Base-by-base conservation (phyloP, 2,797 vertebrate species). In the Sebastes vulpes region DNA sequence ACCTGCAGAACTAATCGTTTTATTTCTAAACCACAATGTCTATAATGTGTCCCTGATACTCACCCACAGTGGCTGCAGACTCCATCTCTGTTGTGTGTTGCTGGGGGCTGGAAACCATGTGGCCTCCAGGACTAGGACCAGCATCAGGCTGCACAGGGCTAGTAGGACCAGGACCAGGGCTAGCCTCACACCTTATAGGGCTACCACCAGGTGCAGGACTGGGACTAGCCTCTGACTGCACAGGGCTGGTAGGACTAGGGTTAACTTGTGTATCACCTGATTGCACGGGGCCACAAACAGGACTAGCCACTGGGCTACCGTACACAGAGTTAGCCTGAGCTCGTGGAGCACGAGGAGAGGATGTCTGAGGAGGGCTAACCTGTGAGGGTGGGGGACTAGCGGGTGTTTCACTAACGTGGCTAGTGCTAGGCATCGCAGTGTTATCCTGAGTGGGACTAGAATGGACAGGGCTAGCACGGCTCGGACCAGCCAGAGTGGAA, bases 361-460 rank as follows among this genome's bases (percentile, higher is more conserved):
- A 64, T 60, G 25, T 67, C 6, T 75, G 79, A 74, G 56, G 26
- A 69, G 74, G 65, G 60, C 48, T 79, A 42, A 28, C 11, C 14
- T 77, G 71, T 78, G 65, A 50, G n/a, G 42, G 8, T 28, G 9
- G 50, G 10, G 70, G 29, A 66, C 64, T 75, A 46, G 32, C 6
- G 3, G 31, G 46, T 1, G 1, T 60, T 58, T 81, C 46, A 58
- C 35, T 64, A n/a, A 28, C 31, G 59, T 29, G 46, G 68, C 50
- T 50, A 18, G 26, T 54, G 52, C 76, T 67, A 67, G 61, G 82
- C 72, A 71, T 74, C 3, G 38, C 72, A 64, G 59, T 57, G 73
- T 79, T 52, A 70, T 81, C 89, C 75, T 89, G 89, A 92, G 72
- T 65, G 50, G 80, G 77, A 72, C 72, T 35, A 52, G 35, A 59